A percentile compares a stretch with the other conserved stretches of the same genome.
Evolutionary conservation across 2,888 invertebrate genomes (phyloP).

Genomic region (Dilophus febrilis): DNA sequence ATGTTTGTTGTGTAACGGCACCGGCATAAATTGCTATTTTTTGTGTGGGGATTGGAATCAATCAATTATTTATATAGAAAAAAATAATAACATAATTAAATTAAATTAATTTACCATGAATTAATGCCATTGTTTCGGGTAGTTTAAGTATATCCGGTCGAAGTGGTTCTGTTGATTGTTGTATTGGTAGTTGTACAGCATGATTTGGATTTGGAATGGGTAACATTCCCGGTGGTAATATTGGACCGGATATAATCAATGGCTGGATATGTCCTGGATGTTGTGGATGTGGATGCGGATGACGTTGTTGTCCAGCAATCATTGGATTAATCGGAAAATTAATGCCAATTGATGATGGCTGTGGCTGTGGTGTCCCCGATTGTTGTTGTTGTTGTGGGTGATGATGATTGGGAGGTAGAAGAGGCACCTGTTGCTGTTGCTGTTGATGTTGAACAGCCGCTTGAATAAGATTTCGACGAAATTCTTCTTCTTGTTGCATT

Average conservation of each 20-base stretch:
- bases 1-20: conserved; percentile 55
- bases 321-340: too few species aligned
- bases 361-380: conserved; percentile 3
- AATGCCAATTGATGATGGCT: conserved; percentile 5
- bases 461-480: too few species aligned
- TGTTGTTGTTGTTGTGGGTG: conserved; percentile 3
- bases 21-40: conserved; percentile 52
- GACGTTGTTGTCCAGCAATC: conserved; percentile 11
- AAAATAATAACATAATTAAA: conserved; percentile 2
- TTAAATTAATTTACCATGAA: conserved; percentile 39
- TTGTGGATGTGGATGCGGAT: conserved; percentile 10
- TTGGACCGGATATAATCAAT: background rate
- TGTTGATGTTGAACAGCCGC: background rate
- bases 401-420: too few species aligned
- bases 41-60: conserved; percentile 7
- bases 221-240: background rate
- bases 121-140: conserved; percentile 60
- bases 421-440: background rate
- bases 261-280: conserved; percentile 7
- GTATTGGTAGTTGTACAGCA: conserved; percentile 9
- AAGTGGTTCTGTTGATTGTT: conserved; percentile 21
- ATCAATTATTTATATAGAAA: conserved; percentile 4
- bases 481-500: background rate
- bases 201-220: conserved; percentile 23
- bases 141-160: conserved; percentile 28